Base-by-base conservation (phyloP, 2,888 invertebrate species). In the Melanargia galathea region DNA sequence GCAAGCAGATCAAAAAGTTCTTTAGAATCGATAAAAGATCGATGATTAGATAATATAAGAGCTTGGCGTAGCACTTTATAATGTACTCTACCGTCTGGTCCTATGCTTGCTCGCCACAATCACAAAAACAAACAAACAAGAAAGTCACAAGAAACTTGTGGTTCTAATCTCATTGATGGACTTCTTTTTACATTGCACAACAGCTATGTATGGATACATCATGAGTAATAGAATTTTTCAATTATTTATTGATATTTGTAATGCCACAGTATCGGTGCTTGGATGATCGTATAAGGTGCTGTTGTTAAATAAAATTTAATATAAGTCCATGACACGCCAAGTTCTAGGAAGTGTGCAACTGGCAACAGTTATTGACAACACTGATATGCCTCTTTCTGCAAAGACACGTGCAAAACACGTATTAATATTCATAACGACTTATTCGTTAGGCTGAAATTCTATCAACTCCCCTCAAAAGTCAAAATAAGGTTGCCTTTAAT, bases 271-370 rank as follows among this genome's bases (percentile, higher is more conserved):
- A 52, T 45, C 20, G 7, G 20, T 7, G n/a, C 18, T n/a, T 24
- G 30, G 24, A 13, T 45, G 35, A 43, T 63, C 75, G 68, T 75
- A 80, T 75, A 77, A 71, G 74, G 72, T 70, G 6, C 0, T 24
- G 65, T 75, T 71, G 72, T 74, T 75, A 71, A 75, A 43, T 16
- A 43, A 43, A 43, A 43, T 43, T 16, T 8, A 20, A 74, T 73
- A 74, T 71, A 67, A 75, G 62, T 61, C 64, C 56, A 71, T 68
- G 75, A 75, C 75, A 79, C 78, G 76, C 78, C 75, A 75, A 77
- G 77, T 71, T 76, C 76, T 71, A 67, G 70, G 75, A 73, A 74
- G 70, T 51, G 55, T 67, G 57, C 57, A 56, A 56, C 55, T 52
- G 48, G 57, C 57, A 56, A 56, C 55, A 48, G 48, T 56, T 52